Percentiles rank a stretch among this genome's conserved stretches.
Evolutionary conservation across 2,888 invertebrate genomes (phyloP).

Genomic region (Pristionchus maxplancki): DNA sequence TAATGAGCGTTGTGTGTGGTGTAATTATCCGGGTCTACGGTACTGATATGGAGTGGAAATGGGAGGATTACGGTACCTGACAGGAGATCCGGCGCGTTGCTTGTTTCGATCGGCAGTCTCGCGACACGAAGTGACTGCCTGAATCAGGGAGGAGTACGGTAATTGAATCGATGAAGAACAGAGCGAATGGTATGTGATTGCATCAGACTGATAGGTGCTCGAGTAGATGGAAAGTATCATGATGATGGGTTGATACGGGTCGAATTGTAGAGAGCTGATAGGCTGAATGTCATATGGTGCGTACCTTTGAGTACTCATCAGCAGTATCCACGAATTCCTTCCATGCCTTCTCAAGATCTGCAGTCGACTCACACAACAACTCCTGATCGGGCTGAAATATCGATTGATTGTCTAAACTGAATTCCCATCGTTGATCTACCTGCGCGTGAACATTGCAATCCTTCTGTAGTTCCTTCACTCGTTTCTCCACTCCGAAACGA

Average conservation of each 20-base stretch:
- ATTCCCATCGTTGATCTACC: background rate
- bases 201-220: background rate
- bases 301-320: slow-evolving; percentile 59
- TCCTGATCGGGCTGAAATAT: slow-evolving; percentile 34
- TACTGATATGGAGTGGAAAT: background rate
- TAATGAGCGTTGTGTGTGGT: background rate
- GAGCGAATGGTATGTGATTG: no score
- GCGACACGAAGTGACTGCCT: slow-evolving; percentile 42
- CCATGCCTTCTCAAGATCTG: slow-evolving; percentile 62
- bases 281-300: background rate
- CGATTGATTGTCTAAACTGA: background rate
- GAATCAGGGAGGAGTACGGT: background rate
- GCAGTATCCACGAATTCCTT: slow-evolving; percentile 61
- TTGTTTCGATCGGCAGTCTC: slow-evolving; percentile 30
- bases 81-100: background rate
- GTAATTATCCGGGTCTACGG: slow-evolving; percentile 9
- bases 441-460: slow-evolving; percentile 55
- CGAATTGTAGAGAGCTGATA: background rate
- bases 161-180: no score
- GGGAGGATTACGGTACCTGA: slow-evolving; percentile 18
- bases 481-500: slow-evolving; percentile 64
- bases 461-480: slow-evolving; percentile 63
- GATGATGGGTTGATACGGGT: background rate
- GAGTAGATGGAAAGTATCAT: background rate
- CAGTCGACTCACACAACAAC: slow-evolving; percentile 57